phyloP scores from a whole-genome alignment of 2,113 vertebrate species.

The Bombycilla garrulus region DNA sequence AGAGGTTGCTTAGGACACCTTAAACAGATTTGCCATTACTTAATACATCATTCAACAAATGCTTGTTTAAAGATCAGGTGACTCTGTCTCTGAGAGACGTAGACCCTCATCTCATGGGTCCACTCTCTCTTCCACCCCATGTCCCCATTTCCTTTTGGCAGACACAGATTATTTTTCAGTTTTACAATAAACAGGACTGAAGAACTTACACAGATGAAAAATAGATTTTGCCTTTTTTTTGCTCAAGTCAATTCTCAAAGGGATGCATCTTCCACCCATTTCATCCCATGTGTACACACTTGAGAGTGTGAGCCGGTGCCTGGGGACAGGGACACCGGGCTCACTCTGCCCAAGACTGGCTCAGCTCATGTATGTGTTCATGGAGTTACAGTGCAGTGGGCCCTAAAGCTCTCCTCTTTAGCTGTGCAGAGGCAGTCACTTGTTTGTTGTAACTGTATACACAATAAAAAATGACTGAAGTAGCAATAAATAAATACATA shows the following conservation, averaged over 20 bases:
- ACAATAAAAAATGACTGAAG: neutral
- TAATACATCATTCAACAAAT: neutral
- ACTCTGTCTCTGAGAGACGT: neutral
- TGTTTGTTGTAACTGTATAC: neutral
- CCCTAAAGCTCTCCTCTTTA: neutral
- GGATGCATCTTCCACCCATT: neutral
- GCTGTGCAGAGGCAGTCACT: neutral
- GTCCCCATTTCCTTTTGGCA: neutral
- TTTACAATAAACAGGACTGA: neutral
- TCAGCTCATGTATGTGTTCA: neutral
- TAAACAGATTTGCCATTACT: neutral
- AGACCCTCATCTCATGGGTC: neutral
- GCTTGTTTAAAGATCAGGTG: neutral
- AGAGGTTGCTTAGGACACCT: neutral
- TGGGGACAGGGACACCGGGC: neutral
- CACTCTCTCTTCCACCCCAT: neutral
- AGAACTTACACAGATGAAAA: neutral
- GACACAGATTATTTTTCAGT: neutral
- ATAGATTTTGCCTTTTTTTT: neutral
- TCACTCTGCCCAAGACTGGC: neutral
- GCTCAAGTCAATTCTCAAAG: neutral
- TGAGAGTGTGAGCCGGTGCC: rapidly evolving
- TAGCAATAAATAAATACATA: neutral
- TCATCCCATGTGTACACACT: neutral
- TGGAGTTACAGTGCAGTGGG: neutral